A percentile compares a stretch with the other conserved stretches of the same genome.
These are phyloP conservation scores for Chaetorhynchus papuensis DNA, from an alignment of 2,113 vertebrate species.

Conservation along the genomic window DNA sequence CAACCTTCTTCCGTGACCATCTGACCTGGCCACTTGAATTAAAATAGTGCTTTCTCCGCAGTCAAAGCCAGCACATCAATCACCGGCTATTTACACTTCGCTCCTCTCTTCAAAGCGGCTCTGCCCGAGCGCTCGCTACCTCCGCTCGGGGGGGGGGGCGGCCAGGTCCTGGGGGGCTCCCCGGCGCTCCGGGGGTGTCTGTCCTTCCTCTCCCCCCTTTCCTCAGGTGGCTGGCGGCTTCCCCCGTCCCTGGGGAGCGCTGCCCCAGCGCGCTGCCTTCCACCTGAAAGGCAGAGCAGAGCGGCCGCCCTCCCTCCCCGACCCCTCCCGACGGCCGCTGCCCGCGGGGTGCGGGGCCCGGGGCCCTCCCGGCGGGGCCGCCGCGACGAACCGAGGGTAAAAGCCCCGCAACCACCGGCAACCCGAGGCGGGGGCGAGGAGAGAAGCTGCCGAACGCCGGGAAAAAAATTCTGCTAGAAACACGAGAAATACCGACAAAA, in stretches of 20 bases:
- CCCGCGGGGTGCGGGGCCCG: background rate
- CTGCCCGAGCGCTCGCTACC: background rate
- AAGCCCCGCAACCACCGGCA: background rate
- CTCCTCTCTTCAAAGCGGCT: constrained; percentile 32
- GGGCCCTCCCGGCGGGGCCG: background rate
- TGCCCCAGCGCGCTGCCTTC: background rate
- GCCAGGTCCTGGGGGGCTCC: background rate
- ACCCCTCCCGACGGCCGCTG: background rate
- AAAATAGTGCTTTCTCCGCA: constrained; percentile 58
- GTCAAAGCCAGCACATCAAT: constrained; percentile 62
- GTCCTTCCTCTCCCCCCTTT: background rate
- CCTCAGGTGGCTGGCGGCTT: background rate
- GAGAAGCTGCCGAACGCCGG: background rate
- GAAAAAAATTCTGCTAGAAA: background rate
- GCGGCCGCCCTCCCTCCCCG: background rate
- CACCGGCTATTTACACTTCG: constrained; percentile 48
- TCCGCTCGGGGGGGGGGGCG: background rate
- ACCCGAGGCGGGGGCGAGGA: background rate
- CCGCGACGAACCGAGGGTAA: background rate
- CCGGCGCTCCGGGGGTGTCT: background rate
- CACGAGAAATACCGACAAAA: background rate
- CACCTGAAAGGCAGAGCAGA: constrained; percentile 37
- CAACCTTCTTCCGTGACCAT: constrained; percentile 60
- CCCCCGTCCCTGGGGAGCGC: constrained; percentile 4
- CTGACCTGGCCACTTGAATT: constrained; percentile 63